phyloP scores from a whole-genome alignment of 2,888 invertebrate species.

The Chrysomela aeneicollis region DNA sequence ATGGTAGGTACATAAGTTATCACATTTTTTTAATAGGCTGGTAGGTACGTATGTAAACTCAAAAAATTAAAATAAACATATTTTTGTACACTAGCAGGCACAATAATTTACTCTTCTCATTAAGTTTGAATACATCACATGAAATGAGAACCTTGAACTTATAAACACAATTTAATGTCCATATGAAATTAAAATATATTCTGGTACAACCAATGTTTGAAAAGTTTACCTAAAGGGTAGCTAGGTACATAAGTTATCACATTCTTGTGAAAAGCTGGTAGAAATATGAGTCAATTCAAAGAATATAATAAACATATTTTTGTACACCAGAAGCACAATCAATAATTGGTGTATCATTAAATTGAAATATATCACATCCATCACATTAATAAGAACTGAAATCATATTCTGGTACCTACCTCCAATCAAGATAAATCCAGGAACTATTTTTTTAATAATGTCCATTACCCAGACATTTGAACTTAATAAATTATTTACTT shows the following conservation, averaged over 20 bases:
- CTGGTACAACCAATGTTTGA: not conserved
- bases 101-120: too few relatives aligned
- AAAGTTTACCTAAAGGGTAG: not conserved
- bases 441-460: not conserved
- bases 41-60: too few relatives aligned
- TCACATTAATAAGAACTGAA: not conserved
- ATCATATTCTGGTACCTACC: not conserved
- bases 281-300: too few relatives aligned
- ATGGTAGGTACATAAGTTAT: too few relatives aligned
- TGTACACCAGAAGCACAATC: not conserved
- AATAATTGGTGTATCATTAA: not conserved
- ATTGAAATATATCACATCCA: not conserved
- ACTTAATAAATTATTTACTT: conserved; percentile 4
- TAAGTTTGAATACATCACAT: too few relatives aligned
- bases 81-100: too few relatives aligned
- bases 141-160: too few relatives aligned
- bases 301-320: too few relatives aligned
- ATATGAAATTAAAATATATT: not conserved
- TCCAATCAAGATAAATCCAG: not conserved
- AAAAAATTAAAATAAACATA: too few relatives aligned
- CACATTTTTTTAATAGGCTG: too few relatives aligned
- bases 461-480: not conserved
- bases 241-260: not conserved
- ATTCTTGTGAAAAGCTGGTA: not conserved
- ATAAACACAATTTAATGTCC: too few relatives aligned